phyloP scores from a whole-genome alignment of 2,113 vertebrate species.

The Ia io region DNA sequence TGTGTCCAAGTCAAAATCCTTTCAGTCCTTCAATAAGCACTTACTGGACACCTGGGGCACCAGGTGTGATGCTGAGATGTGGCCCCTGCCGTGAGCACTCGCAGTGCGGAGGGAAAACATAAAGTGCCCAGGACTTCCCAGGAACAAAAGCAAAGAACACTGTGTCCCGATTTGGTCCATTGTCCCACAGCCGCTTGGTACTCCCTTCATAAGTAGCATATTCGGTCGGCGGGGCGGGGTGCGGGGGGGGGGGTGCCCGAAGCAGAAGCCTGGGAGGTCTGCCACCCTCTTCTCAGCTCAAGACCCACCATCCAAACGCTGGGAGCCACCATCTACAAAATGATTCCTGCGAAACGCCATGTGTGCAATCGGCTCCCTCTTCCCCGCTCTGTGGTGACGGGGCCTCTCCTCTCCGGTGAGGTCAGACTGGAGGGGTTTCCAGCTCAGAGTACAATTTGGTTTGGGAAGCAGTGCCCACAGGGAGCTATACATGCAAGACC shows the following conservation, averaged over 20 bases:
- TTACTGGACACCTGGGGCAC: neutral
- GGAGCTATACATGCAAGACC: neutral
- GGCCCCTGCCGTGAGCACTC: neutral
- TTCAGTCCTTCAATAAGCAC: neutral
- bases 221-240: neutral
- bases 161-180: neutral
- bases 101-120: neutral
- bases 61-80: neutral
- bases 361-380: neutral
- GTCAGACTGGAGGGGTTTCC: neutral
- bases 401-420: neutral
- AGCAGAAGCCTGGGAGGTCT: neutral
- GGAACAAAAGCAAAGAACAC: neutral
- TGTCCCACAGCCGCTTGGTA: neutral
- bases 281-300: neutral
- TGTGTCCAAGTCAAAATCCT: neutral
- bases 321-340: neutral
- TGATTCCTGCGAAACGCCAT: neutral
- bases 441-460: neutral
- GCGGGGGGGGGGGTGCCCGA: neutral
- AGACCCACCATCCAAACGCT: neutral
- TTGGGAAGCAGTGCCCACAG: neutral
- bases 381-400: neutral
- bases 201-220: neutral
- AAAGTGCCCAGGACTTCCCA: neutral